A percentile compares a stretch with the other conserved stretches of the same genome.
Conservation (phyloP, 2,888 invertebrate genomes). For the Harmothoe impar region DNA sequence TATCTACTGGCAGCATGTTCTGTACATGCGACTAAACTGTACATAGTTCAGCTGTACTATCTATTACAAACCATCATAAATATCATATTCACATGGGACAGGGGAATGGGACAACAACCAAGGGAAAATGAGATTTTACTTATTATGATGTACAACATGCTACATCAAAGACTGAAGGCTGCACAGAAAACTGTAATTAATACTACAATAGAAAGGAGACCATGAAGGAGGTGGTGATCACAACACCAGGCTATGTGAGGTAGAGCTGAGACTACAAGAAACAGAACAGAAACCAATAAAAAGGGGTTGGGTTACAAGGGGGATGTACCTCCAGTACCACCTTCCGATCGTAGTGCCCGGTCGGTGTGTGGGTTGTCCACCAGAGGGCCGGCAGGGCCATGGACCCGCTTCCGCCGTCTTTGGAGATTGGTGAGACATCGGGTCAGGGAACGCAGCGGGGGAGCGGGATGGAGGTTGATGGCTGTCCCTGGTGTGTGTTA, state of each 20-base stretch:
- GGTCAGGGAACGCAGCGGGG: constrained; percentile 30
- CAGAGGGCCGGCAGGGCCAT: background rate
- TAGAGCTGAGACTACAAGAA: background rate
- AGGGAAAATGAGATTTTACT: no score
- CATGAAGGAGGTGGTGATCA: no score
- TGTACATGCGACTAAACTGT: no score
- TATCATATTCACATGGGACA: no score
- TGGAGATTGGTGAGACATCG: constrained; percentile 26
- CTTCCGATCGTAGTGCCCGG: background rate
- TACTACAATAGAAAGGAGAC: no score
- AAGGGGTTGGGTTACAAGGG: background rate
- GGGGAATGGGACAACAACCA: no score
- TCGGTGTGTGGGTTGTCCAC: background rate
- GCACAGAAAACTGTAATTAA: no score
- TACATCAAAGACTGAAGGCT: no score
- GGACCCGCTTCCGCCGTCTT: background rate
- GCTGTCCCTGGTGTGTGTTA: background rate
- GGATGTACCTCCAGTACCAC: constrained; percentile 10
- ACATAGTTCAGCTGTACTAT: no score
- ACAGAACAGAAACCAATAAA: background rate
- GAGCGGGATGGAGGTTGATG: background rate
- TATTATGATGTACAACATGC: no score
- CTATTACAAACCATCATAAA: no score
- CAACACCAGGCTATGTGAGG: background rate
- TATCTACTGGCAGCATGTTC: no score